Conservation (phyloP, 1,140 invertebrate species). For the Formica selysi region DNA sequence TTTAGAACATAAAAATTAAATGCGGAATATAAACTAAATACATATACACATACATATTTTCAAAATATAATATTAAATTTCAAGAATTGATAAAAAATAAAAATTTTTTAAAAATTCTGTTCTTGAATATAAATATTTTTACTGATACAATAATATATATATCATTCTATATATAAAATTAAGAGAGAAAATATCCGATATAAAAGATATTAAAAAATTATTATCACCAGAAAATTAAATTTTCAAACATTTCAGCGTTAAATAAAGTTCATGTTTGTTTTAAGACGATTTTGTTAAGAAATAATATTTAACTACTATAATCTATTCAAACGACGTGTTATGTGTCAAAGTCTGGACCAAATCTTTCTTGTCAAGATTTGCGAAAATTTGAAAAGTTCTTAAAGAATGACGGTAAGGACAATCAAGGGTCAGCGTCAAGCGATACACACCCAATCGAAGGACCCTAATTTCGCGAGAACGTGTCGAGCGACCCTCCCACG, state of each 20-base stretch:
- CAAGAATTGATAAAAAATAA: too few relatives aligned
- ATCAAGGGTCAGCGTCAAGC: slow-evolving; percentile 55
- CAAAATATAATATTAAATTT: neutral
- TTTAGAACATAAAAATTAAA: slow-evolving; percentile 20
- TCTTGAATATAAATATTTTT: neutral
- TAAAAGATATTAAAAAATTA: neutral
- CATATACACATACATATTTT: too few relatives aligned
- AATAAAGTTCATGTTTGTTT: too few relatives aligned
- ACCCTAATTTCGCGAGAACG: slow-evolving; percentile 71
- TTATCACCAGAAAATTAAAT: neutral
- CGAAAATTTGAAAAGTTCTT: slow-evolving; percentile 36
- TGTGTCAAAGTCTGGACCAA: neutral
- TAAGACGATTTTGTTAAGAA: too few relatives aligned
- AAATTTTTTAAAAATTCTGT: neutral
- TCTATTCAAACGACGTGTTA: neutral
- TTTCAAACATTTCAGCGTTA: neutral
- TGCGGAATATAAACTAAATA: neutral
- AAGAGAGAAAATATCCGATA: neutral
- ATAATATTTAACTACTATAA: neutral
- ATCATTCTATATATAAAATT: neutral
- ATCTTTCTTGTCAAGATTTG: neutral
- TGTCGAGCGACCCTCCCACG: slow-evolving; percentile 70
- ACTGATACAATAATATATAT: neutral
- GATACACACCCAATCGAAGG: slow-evolving; percentile 46
- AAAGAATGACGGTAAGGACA: slow-evolving; percentile 21